phyloP scores from a whole-genome alignment of 2,113 vertebrate genomes.

The Felis catus region DNA sequence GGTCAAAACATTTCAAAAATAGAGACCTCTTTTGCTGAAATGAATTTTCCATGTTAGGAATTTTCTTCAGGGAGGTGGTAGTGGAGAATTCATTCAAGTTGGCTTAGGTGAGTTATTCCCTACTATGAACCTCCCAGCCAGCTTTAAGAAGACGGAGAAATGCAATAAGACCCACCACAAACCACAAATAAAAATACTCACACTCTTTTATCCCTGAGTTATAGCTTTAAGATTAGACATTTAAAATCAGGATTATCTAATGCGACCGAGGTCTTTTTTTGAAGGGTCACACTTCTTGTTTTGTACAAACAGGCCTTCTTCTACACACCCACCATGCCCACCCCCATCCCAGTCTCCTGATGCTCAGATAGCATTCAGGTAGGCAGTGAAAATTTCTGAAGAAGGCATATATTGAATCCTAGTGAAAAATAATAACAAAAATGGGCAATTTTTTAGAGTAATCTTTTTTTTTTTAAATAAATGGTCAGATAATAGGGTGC shows the following conservation, averaged over 20 bases:
- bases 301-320: not conserved
- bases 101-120: constrained; percentile 51
- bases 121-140: not conserved
- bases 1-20: constrained; percentile 7
- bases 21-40: constrained; percentile 7
- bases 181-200: constrained; percentile 54
- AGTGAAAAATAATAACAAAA: constrained; percentile 7
- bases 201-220: constrained; percentile 43
- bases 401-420: not conserved
- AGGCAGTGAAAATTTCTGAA: not conserved
- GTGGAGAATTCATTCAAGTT: constrained; percentile 52
- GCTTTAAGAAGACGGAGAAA: constrained; percentile 46
- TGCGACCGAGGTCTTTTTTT: not conserved
- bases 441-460: not conserved
- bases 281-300: constrained; percentile 9
- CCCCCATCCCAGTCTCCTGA: not conserved
- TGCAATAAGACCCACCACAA: constrained; percentile 49
- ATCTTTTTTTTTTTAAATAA: not conserved
- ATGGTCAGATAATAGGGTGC: not conserved
- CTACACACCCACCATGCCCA: not conserved
- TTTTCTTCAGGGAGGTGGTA: not conserved
- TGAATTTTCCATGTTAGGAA: constrained; percentile 56
- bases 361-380: not conserved
- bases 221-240: constrained; percentile 58
- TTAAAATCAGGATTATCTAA: constrained; percentile 67